Conservation (phyloP, 2,113 vertebrate species). For the Petrocephalus zakoni region DNA sequence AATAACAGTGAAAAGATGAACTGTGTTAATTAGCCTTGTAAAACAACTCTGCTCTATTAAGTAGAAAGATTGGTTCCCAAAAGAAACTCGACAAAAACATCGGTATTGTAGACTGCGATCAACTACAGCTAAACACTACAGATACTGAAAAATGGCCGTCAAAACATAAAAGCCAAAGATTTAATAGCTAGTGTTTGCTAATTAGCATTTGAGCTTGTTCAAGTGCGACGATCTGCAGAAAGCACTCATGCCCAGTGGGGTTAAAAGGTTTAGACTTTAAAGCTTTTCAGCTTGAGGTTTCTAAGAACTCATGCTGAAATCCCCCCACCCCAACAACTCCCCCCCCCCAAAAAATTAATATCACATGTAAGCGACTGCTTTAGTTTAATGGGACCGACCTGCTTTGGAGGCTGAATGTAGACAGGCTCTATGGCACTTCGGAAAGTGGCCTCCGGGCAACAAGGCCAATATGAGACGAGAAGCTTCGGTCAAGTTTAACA, state of each 20-base stretch:
- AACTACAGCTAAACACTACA: neutral
- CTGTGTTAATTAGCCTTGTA: neutral
- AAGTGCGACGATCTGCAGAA: neutral
- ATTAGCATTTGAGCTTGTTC: neutral
- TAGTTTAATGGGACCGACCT: neutral
- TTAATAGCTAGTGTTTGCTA: neutral
- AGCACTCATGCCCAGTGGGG: neutral
- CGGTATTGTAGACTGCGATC: neutral
- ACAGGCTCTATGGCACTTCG: neutral
- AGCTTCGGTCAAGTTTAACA: neutral
- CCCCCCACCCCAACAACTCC: neutral
- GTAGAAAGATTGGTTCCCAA: neutral
- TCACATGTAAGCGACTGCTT: neutral
- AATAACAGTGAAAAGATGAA: neutral
- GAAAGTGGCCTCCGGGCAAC: neutral
- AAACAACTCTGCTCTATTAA: neutral
- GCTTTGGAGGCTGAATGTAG: neutral
- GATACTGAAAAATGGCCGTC: neutral
- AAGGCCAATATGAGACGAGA: neutral
- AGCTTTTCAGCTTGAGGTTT: neutral
- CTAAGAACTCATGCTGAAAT: neutral
- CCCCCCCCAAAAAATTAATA: neutral
- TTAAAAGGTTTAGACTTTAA: neutral
- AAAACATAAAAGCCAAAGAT: neutral
- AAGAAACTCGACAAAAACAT: neutral